Evolutionary conservation across 2,888 invertebrate species (phyloP).

Genomic region (Phyto melanocephala): DNA sequence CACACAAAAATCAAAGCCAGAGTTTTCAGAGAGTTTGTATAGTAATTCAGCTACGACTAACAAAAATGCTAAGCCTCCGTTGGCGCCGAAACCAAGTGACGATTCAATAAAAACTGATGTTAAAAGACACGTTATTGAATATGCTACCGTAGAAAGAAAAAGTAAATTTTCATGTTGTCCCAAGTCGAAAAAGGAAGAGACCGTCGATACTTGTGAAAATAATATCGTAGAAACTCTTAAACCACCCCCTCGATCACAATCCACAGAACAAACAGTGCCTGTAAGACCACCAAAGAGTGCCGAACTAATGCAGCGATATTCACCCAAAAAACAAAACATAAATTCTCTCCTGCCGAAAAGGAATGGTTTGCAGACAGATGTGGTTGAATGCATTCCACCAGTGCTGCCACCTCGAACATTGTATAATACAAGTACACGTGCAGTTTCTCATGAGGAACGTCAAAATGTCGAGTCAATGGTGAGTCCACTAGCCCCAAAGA

Average conservation of each 20-base stretch:
- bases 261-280: slow-evolving; percentile 82
- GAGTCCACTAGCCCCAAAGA: slow-evolving; percentile 82
- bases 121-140: slow-evolving; percentile 82
- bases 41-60: slow-evolving; percentile 79
- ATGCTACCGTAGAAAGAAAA: slow-evolving; percentile 86
- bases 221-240: slow-evolving; percentile 80
- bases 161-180: slow-evolving; percentile 87
- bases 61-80: slow-evolving; percentile 47
- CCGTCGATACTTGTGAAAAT: slow-evolving; percentile 75
- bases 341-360: slow-evolving; percentile 23
- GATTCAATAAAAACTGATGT: slow-evolving; percentile 45
- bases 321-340: slow-evolving; percentile 74
- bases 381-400: slow-evolving; percentile 68
- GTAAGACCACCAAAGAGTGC: slow-evolving; percentile 85
- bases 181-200: slow-evolving; percentile 81
- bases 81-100: slow-evolving; percentile 22
- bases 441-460: slow-evolving; percentile 63
- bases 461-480: slow-evolving; percentile 69
- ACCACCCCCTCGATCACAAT: slow-evolving; percentile 82
- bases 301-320: slow-evolving; percentile 77
- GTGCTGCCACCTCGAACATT: slow-evolving; percentile 72
- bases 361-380: slow-evolving; percentile 34
- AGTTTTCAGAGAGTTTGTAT: slow-evolving; percentile 78
- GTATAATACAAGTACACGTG: slow-evolving; percentile 62
- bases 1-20: slow-evolving; percentile 24